Evolutionary conservation across 2,888 invertebrate genomes (phyloP).

Genomic region (Deilephila porcellus): DNA sequence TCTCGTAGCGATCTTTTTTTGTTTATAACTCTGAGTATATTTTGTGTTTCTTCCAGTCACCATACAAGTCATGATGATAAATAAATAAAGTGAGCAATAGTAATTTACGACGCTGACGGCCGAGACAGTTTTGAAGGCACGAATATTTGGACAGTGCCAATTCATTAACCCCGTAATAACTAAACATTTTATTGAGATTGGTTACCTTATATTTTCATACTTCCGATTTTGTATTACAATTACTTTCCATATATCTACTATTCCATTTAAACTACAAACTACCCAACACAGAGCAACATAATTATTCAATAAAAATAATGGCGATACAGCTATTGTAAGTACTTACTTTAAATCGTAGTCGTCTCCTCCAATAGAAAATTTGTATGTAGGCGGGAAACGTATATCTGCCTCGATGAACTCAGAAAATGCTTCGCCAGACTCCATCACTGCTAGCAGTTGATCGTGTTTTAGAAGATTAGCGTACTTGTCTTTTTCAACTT

Average conservation of each 20-base stretch:
- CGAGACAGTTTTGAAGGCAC: no score
- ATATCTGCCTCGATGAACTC: conserved; percentile 90
- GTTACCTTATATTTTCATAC: no score
- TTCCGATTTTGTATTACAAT: no score
- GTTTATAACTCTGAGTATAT: no score
- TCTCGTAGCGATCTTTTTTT: no score
- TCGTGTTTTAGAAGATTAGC: conserved; percentile 89
- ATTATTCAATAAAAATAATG: neutral
- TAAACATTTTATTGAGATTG: no score
- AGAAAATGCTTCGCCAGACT: conserved; percentile 91
- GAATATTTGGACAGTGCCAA: no score
- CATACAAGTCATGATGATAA: no score
- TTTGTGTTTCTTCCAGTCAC: no score
- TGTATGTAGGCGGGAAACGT: conserved; percentile 94
- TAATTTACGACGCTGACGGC: no score
- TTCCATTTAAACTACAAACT: neutral
- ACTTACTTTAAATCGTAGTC: conserved; percentile 92
- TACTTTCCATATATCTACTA: neutral
- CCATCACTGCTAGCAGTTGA: conserved; percentile 89
- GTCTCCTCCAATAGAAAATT: conserved; percentile 90
- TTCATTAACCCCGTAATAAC: no score
- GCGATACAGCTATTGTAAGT: conserved; percentile 4
- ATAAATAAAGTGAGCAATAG: no score
- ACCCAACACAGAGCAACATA: neutral
- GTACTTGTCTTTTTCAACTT: conserved; percentile 88